Evolutionary conservation across 64 coral and sea anemone species (phyloP).

Genomic region (Platygyra sinensis): DNA sequence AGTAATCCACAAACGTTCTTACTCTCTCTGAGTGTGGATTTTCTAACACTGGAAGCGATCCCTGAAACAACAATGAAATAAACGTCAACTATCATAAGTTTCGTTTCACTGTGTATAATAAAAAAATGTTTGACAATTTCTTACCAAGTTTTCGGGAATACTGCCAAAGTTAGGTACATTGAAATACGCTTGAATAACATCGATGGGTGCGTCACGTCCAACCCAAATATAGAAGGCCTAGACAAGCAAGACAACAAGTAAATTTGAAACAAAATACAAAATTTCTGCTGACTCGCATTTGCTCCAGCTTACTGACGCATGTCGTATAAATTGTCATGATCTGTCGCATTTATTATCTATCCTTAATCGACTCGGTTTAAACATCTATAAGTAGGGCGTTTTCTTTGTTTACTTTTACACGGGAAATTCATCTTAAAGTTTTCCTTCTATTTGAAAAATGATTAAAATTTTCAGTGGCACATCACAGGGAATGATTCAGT

Average conservation of each 20-base stretch:
- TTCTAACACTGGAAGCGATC: conserved; percentile 81
- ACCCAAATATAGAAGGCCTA: conserved; percentile 95
- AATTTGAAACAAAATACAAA: neutral
- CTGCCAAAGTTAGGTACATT: conserved; percentile 77
- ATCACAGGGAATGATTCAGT: no score
- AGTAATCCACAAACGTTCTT: conserved; percentile 84
- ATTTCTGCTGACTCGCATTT: no score
- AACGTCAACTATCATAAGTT: neutral
- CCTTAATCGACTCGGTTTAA: no score
- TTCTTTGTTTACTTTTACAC: no score
- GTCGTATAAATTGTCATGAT: no score
- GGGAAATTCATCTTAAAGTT: no score
- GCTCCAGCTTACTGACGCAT: neutral
- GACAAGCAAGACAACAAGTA: neutral
- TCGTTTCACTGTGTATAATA: neutral
- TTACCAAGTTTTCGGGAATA: conserved; percentile 95
- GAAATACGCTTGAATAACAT: conserved; percentile 81
- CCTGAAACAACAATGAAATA: conserved; percentile 51
- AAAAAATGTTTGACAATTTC: neutral
- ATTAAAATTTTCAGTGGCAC: no score
- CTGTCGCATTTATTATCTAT: no score
- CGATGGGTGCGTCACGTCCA: conserved; percentile 79
- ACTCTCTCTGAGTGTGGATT: conserved; percentile 80
- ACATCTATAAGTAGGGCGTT: no score
- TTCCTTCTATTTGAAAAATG: no score